A percentile compares a stretch with the other conserved stretches of the same genome.
phyloP scores from a whole-genome alignment of 2,113 vertebrate genomes.

The Apodemus speciosus region DNA sequence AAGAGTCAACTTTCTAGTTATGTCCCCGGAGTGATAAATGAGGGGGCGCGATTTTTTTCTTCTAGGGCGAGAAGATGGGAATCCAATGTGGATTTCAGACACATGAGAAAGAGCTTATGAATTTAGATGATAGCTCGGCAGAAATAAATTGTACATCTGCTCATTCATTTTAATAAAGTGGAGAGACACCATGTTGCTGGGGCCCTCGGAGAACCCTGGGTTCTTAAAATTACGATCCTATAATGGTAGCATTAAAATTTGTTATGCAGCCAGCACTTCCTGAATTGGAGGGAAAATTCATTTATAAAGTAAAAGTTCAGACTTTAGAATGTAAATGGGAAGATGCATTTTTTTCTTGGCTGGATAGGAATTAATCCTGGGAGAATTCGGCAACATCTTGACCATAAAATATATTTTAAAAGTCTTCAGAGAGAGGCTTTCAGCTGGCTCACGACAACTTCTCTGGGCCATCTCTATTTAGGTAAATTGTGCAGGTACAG shows the following conservation, averaged over 20 bases:
- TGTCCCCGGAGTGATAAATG: conserved; percentile 85
- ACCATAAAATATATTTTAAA: conserved; percentile 62
- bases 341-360: conserved; percentile 67
- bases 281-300: conserved; percentile 84
- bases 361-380: conserved; percentile 68
- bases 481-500: conserved; percentile 73
- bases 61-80: conserved; percentile 85
- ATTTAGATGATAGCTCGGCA: conserved; percentile 89
- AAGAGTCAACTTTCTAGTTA: conserved; percentile 74
- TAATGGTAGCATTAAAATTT: conserved; percentile 86
- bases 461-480: conserved; percentile 56
- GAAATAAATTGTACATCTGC: conserved; percentile 90
- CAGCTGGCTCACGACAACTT: conserved; percentile 61
- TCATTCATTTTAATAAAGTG: conserved; percentile 92
- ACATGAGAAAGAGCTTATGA: conserved; percentile 91
- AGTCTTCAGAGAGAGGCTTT: conserved; percentile 62
- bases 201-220: conserved; percentile 81
- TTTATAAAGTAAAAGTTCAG: conserved; percentile 81
- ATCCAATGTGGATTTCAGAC: conserved; percentile 84
- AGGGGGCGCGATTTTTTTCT: conserved; percentile 73
- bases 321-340: conserved; percentile 76
- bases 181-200: conserved; percentile 84
- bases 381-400: conserved; percentile 59
- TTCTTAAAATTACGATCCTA: conserved; percentile 85
- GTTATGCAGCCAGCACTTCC: conserved; percentile 81